Percentiles rank a stretch among this genome's conserved stretches.
Evolutionary conservation across 1,140 invertebrate genomes (phyloP).

Genomic region (Listronotus bonariensis): DNA sequence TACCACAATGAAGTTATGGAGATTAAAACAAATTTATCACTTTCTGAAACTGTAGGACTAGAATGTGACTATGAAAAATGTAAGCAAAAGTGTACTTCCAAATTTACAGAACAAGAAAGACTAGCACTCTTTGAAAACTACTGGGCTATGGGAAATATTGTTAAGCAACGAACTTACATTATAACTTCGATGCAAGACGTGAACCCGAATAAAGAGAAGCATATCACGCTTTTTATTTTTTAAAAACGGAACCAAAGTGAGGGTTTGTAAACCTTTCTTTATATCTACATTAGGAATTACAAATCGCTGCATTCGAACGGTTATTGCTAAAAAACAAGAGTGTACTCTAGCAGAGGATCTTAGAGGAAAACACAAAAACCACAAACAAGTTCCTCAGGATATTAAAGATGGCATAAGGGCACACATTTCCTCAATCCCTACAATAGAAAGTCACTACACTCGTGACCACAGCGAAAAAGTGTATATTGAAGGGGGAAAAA

Average conservation of each 20-base stretch:
- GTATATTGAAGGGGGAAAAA: slow-evolving; percentile 3
- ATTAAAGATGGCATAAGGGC: neutral
- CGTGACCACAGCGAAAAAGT: slow-evolving; percentile 1
- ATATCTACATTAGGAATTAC: too few relatives aligned
- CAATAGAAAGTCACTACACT: slow-evolving; percentile 16
- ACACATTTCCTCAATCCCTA: slow-evolving; percentile 10
- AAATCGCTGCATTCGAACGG: neutral
- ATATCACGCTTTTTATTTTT: slow-evolving; percentile 21
- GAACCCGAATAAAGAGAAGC: neutral
- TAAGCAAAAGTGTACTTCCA: slow-evolving; percentile 11
- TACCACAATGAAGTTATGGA: too few relatives aligned
- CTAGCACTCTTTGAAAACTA: slow-evolving; percentile 1
- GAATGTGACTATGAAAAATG: slow-evolving; percentile 7
- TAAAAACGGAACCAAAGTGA: slow-evolving; percentile 4
- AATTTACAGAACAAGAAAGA: slow-evolving; percentile 15
- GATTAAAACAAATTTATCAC: too few relatives aligned
- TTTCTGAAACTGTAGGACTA: too few relatives aligned
- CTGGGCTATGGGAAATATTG: too few relatives aligned
- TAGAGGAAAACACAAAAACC: slow-evolving; percentile 1
- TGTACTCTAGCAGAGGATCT: neutral
- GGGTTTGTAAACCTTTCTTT: slow-evolving; percentile 13
- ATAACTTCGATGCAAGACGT: neutral
- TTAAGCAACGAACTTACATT: slow-evolving; percentile 7
- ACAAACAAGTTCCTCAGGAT: neutral
- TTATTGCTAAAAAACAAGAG: slow-evolving; percentile 2